phyloP scores from a whole-genome alignment of 2,797 vertebrate species.

The Rhodeus uyekii region DNA sequence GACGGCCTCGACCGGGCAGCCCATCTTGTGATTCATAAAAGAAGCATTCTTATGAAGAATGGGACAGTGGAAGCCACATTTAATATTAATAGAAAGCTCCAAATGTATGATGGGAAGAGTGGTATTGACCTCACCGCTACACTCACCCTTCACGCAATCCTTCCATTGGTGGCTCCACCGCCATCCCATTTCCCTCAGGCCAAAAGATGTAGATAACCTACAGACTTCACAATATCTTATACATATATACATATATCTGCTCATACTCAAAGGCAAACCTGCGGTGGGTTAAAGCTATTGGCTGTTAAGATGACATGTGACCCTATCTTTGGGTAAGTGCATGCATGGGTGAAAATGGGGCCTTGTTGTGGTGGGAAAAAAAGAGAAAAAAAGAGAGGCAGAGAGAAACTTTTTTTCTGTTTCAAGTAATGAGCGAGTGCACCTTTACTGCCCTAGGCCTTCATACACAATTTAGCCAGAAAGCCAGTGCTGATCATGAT shows the following conservation, averaged over 20 bases:
- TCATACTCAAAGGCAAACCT: conserved; percentile 51
- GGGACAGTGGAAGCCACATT: conserved; percentile 24
- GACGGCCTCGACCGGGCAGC: neutral
- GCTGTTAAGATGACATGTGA: conserved; percentile 56
- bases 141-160: conserved; percentile 30
- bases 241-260: conserved; percentile 50
- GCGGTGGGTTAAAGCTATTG: conserved; percentile 40
- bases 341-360: conserved; percentile 69
- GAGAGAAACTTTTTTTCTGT: conserved; percentile 83
- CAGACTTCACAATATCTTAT: conserved; percentile 44
- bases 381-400: conserved; percentile 28
- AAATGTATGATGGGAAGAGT: conserved; percentile 41
- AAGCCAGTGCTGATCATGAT: conserved; percentile 99
- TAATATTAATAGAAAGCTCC: conserved; percentile 54
- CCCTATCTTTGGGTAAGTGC: conserved; percentile 58
- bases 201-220: conserved; percentile 44
- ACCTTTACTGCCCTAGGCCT: conserved; percentile 96
- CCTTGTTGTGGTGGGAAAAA: conserved; percentile 72
- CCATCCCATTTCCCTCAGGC: conserved; percentile 27
- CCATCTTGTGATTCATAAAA: conserved; percentile 37
- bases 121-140: conserved; percentile 50
- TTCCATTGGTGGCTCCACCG: conserved; percentile 20
- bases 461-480: conserved; percentile 99
- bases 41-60: conserved; percentile 38
- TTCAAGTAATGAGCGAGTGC: conserved; percentile 99